phyloP scores from a whole-genome alignment of 1,140 invertebrate genomes.

The Listronotus oregonensis region DNA sequence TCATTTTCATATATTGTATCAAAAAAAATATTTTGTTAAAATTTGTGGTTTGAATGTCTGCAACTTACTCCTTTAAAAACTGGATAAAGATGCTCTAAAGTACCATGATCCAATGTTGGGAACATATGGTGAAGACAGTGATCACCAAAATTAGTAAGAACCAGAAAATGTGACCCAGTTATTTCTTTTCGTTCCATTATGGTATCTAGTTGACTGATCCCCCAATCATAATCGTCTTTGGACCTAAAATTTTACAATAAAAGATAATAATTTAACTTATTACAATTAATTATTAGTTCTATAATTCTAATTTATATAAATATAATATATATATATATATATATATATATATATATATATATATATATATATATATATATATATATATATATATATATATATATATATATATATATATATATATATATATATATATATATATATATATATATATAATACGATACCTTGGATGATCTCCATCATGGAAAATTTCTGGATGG shows the following conservation, averaged over 20 bases:
- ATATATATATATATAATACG: too few species aligned
- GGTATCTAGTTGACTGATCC: slow-evolving; percentile 75
- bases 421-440: too few species aligned
- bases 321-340: too few species aligned
- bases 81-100: slow-evolving; percentile 67
- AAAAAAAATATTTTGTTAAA: slow-evolving; percentile 1
- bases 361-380: too few species aligned
- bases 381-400: too few species aligned
- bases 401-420: too few species aligned
- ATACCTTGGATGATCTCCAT: slow-evolving; percentile 72
- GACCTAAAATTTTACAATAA: slow-evolving; percentile 62
- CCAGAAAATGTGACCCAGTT: slow-evolving; percentile 67
- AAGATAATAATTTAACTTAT: too few species aligned
- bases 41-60: too few species aligned
- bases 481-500: slow-evolving; percentile 82
- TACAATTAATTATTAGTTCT: too few species aligned
- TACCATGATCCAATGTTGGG: slow-evolving; percentile 80
- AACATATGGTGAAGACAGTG: slow-evolving; percentile 82
- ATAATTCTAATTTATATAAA: too few species aligned
- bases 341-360: too few species aligned
- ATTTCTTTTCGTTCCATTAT: slow-evolving; percentile 73
- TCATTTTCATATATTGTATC: background rate
- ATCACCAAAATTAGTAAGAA: slow-evolving; percentile 74
- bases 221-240: slow-evolving; percentile 67
- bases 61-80: slow-evolving; percentile 61